Conservation (phyloP, 2,797 vertebrate species). For the Pygocentrus nattereri region DNA sequence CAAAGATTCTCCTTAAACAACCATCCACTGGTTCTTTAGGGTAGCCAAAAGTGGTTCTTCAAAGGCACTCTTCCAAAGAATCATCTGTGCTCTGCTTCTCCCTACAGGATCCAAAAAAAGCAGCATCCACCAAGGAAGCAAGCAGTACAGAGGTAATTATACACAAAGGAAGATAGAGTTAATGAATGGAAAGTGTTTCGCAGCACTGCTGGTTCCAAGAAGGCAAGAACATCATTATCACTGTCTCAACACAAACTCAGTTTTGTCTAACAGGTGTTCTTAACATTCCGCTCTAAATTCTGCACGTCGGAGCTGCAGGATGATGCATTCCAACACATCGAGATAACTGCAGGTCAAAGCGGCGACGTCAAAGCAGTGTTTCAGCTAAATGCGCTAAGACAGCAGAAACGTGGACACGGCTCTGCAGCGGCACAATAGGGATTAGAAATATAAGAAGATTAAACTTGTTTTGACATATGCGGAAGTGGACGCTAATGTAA, state of each 20-base stretch:
- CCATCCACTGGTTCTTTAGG: too few species aligned
- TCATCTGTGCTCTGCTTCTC: neutral
- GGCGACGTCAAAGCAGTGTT: neutral
- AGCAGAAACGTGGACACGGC: neutral
- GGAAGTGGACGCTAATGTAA: neutral
- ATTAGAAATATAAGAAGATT: neutral
- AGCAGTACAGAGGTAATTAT: conserved; percentile 1
- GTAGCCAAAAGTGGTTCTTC: too few species aligned
- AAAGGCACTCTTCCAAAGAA: neutral
- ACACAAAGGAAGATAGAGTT: conserved; percentile 7
- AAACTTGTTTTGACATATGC: conserved; percentile 17
- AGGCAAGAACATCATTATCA: neutral
- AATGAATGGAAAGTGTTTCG: conserved; percentile 12
- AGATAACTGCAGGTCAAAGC: neutral
- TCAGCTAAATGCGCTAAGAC: too few species aligned
- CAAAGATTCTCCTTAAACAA: too few species aligned
- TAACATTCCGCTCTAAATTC: neutral
- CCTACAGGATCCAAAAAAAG: neutral
- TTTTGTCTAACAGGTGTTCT: conserved; percentile 1
- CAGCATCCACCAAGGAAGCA: neutral
- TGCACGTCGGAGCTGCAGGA: neutral
- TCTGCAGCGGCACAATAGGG: neutral
- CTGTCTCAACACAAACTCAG: neutral
- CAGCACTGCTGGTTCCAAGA: neutral
- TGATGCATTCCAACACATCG: neutral